These are phyloP conservation scores for Chiroxiphia lanceolata DNA, from an alignment of 2,797 vertebrate genomes.

Conservation along the genomic window DNA sequence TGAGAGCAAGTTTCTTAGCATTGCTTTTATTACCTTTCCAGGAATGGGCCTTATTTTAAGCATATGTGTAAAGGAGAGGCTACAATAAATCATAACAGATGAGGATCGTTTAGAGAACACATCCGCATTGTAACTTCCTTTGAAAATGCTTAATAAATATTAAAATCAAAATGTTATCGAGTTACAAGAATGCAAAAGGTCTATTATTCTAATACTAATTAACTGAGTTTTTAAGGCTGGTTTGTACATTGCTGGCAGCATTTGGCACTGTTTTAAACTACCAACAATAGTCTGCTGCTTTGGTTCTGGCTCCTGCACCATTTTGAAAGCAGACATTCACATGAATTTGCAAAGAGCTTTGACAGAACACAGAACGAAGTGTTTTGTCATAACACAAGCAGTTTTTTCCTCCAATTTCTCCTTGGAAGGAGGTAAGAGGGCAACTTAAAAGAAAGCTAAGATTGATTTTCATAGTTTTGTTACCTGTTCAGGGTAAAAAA, in stretches of 20 bases:
- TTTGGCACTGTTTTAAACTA: background rate
- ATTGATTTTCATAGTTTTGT: background rate
- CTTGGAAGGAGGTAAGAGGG: background rate
- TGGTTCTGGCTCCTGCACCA: background rate
- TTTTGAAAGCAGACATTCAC: background rate
- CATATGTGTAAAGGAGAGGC: slow-evolving; percentile 7
- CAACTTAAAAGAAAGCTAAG: background rate
- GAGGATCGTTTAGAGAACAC: slow-evolving; percentile 24
- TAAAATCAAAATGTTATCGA: slow-evolving; percentile 43
- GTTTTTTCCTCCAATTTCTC: background rate
- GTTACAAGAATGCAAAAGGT: slow-evolving; percentile 34
- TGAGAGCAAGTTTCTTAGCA: background rate
- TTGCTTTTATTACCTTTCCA: slow-evolving; percentile 46
- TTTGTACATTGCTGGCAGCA: background rate
- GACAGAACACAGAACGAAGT: background rate
- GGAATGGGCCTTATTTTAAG: slow-evolving; percentile 21
- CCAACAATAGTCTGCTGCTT: background rate
- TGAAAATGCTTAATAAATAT: slow-evolving; percentile 54
- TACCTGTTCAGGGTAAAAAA: background rate
- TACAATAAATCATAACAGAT: background rate
- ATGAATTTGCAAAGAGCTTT: background rate
- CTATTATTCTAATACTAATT: slow-evolving; percentile 25
- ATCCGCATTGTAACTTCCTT: background rate
- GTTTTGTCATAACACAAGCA: background rate
- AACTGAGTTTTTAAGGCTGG: background rate